Conservation (phyloP, 2,113 vertebrate genomes). For the Eidolon helvum region DNA sequence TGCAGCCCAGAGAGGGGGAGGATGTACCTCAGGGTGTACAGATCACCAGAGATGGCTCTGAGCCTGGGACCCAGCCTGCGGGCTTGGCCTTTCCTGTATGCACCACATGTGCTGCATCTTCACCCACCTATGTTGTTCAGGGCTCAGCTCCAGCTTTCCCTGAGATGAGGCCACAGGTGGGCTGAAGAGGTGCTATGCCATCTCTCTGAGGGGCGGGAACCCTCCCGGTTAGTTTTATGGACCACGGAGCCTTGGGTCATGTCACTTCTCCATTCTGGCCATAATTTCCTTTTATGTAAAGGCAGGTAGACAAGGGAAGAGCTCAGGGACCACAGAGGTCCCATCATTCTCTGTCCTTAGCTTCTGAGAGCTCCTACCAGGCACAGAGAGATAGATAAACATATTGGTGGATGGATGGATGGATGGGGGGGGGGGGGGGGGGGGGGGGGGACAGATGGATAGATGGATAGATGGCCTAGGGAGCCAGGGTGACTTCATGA, state of each 20-base stretch:
- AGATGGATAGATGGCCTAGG: background rate
- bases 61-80: background rate
- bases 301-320: background rate
- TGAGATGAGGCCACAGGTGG: background rate
- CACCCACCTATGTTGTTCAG: background rate
- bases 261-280: background rate
- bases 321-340: background rate
- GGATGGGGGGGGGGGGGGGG: too few species aligned
- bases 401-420: background rate
- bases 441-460: too few species aligned
- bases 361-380: background rate
- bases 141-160: background rate
- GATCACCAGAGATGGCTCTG: background rate
- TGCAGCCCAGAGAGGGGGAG: background rate
- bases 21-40: accelerated
- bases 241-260: background rate
- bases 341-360: background rate
- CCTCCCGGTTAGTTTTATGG: background rate
- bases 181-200: background rate
- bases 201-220: background rate
- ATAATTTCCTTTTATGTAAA: background rate
- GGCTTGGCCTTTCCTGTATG: background rate
- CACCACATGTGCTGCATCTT: accelerated
- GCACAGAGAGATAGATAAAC: background rate
- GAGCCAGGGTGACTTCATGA: background rate